These are phyloP conservation scores for Marasmarcha lunaedactyla DNA, from an alignment of 2,888 invertebrate genomes.

Conservation along the genomic window DNA sequence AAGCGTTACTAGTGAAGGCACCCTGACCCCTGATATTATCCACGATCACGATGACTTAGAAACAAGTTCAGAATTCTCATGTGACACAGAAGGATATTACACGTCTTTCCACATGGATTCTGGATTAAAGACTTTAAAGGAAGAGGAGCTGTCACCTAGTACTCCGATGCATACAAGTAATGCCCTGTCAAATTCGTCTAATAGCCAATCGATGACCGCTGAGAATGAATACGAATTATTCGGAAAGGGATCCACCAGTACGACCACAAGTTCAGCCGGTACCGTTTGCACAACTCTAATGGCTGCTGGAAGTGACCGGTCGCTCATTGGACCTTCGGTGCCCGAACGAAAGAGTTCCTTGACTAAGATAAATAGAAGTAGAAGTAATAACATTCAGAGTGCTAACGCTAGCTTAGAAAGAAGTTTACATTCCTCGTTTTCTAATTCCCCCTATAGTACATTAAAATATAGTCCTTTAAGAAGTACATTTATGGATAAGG, in stretches of 20 bases:
- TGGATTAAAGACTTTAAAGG: constrained; percentile 87
- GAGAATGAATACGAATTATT: constrained; percentile 93
- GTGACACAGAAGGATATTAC: constrained; percentile 97
- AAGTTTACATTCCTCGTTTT: constrained; percentile 48
- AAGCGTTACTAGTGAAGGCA: constrained; percentile 87
- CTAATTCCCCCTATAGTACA: constrained; percentile 51
- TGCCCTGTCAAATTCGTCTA: constrained; percentile 76
- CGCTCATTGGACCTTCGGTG: constrained; percentile 78
- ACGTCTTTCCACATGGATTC: constrained; percentile 98
- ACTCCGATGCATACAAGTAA: constrained; percentile 80
- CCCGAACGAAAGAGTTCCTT: constrained; percentile 87
- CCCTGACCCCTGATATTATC: constrained; percentile 85
- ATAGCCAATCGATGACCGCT: constrained; percentile 78
- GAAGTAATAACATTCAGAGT: constrained; percentile 56
- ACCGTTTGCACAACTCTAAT: constrained; percentile 88
- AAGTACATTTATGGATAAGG: constrained; percentile 37
- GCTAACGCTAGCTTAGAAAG: constrained; percentile 70
- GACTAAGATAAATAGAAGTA: constrained; percentile 68
- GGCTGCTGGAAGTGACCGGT: constrained; percentile 75
- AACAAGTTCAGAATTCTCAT: constrained; percentile 92
- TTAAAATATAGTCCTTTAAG: constrained; percentile 44
- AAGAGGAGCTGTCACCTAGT: constrained; percentile 73
- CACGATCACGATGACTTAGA: constrained; percentile 87
- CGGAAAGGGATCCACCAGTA: constrained; percentile 91
- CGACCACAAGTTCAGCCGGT: constrained; percentile 90